Evolutionary conservation across 2,113 vertebrate genomes (phyloP).

Genomic region (Manacus vitellinus): DNA sequence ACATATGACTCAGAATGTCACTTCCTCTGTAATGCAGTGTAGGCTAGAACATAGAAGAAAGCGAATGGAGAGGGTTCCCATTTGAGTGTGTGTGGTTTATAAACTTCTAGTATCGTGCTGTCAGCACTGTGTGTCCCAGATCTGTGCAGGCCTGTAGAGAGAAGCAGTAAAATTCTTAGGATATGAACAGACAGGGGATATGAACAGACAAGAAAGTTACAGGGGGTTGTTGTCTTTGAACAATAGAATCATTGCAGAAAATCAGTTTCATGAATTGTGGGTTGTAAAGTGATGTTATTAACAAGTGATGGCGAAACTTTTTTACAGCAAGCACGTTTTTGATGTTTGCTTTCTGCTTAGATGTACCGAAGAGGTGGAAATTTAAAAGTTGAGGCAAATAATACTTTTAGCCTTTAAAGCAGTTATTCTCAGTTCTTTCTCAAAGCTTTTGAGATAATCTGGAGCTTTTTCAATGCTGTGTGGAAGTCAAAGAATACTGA

Average conservation of each 20-base stretch:
- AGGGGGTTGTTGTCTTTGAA: background rate
- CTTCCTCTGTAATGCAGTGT: background rate
- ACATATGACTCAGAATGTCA: rapidly evolving
- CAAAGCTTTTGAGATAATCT: background rate
- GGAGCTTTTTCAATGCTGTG: background rate
- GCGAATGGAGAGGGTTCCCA: background rate
- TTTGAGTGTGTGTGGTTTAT: background rate
- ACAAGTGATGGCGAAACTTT: background rate
- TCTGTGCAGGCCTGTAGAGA: background rate
- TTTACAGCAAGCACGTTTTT: background rate
- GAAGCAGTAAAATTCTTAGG: background rate
- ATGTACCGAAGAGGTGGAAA: background rate
- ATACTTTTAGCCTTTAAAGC: background rate
- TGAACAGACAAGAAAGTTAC: background rate
- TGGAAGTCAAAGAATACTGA: background rate
- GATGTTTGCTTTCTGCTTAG: background rate
- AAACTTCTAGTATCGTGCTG: background rate
- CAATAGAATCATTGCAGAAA: background rate
- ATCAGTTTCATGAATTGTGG: background rate
- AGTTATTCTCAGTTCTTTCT: background rate
- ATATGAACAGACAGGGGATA: rapidly evolving
- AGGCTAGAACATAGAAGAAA: background rate
- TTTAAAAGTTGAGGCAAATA: background rate
- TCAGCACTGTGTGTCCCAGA: rapidly evolving
- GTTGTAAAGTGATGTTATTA: background rate